These are phyloP conservation scores for Conomelus anceps DNA, from an alignment of 2,888 invertebrate species.

Conservation along the genomic window DNA sequence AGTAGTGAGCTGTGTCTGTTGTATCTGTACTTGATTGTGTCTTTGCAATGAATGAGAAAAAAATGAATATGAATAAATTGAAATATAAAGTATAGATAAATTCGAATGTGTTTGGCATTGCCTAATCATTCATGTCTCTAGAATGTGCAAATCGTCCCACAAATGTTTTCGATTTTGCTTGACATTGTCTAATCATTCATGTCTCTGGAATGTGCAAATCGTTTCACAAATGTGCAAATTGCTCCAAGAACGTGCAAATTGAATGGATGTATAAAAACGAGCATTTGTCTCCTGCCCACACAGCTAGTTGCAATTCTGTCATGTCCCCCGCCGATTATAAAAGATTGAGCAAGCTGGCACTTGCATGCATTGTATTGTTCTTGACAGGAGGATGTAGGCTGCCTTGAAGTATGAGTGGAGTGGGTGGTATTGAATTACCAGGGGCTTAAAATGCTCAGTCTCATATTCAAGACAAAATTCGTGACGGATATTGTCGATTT, in stretches of 20 bases:
- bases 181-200: neutral
- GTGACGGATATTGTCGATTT: neutral
- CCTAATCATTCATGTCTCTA: neutral
- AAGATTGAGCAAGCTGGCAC: neutral
- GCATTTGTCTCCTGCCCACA: neutral
- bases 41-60: too few relatives aligned
- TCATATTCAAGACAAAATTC: neutral
- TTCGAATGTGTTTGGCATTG: neutral
- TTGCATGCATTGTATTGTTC: neutral
- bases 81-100: too few relatives aligned
- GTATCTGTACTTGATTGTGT: too few relatives aligned
- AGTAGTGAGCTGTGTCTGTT: too few relatives aligned
- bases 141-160: neutral
- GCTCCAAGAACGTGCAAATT: neutral
- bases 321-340: neutral
- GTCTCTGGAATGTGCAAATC: neutral
- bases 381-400: neutral
- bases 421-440: neutral
- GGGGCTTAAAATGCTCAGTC: neutral
- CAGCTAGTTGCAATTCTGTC: neutral
- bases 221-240: neutral
- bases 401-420: neutral
- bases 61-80: too few relatives aligned
- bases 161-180: neutral
- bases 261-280: neutral